Conservation (phyloP, 2,888 invertebrate species). For the Dimorphilus gyrociliatus region DNA sequence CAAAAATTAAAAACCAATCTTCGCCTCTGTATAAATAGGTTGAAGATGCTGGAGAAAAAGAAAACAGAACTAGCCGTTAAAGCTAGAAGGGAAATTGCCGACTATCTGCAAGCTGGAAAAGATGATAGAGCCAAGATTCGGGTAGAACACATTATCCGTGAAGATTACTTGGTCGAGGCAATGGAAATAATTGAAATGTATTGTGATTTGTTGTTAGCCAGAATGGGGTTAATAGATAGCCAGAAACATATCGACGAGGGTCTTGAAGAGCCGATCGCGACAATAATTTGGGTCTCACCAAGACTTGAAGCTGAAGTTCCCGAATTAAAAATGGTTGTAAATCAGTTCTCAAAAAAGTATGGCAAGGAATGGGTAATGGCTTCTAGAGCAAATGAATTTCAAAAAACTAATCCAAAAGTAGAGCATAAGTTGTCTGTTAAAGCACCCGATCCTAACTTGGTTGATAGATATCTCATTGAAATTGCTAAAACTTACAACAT, state of each 20-base stretch:
- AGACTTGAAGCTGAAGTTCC: slow-evolving; percentile 51
- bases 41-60: slow-evolving; percentile 89
- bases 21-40: slow-evolving; percentile 72
- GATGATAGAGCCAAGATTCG: slow-evolving; percentile 67
- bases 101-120: slow-evolving; percentile 48
- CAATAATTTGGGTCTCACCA: slow-evolving; percentile 91
- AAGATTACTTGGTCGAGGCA: slow-evolving; percentile 96
- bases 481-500: slow-evolving; percentile 90
- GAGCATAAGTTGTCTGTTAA: slow-evolving; percentile 82
- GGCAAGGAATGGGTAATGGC: slow-evolving; percentile 87
- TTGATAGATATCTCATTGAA: slow-evolving; percentile 80
- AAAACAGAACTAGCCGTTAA: slow-evolving; percentile 81
- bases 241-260: slow-evolving; percentile 64
- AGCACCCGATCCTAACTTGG: slow-evolving; percentile 80
- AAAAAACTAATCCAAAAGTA: too few relatives aligned
- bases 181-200: slow-evolving; percentile 99
- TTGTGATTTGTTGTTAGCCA: slow-evolving; percentile 82
- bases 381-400: too few relatives aligned
- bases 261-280: slow-evolving; percentile 82
- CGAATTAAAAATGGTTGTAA: slow-evolving; percentile 60
- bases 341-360: slow-evolving; percentile 75
- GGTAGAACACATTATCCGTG: slow-evolving; percentile 94
- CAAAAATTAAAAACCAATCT: slow-evolving; percentile 84
- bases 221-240: slow-evolving; percentile 72
- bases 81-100: slow-evolving; percentile 89